These are phyloP conservation scores for Cotesia vestalis DNA, from an alignment of 1,140 invertebrate species.

Conservation along the genomic window DNA sequence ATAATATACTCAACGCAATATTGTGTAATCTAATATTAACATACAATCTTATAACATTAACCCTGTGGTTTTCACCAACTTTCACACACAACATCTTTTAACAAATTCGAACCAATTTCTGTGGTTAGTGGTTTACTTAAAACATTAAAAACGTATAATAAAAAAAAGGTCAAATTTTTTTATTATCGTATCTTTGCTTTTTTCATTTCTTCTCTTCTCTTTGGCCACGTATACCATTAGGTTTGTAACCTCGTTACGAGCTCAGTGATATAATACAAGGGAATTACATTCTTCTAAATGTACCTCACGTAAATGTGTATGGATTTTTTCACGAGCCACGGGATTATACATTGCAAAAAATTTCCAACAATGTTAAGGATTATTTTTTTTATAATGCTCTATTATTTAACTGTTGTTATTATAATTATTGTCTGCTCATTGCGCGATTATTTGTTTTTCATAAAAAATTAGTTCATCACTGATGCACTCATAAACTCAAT, in stretches of 20 bases:
- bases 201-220: background rate
- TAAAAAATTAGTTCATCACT: background rate
- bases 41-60: slow-evolving; percentile 12
- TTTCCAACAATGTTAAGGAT: too few species aligned
- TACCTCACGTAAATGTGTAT: slow-evolving; percentile 3
- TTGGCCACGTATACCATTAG: slow-evolving; percentile 23
- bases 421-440: too few species aligned
- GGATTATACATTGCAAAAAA: too few species aligned
- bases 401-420: too few species aligned
- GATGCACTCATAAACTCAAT: background rate
- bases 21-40: slow-evolving; percentile 20
- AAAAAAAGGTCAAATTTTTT: background rate
- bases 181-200: background rate
- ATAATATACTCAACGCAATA: background rate
- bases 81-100: background rate
- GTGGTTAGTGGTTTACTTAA: background rate
- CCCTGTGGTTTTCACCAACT: slow-evolving; percentile 10
- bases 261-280: slow-evolving; percentile 11
- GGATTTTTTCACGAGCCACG: too few species aligned
- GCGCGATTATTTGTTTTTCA: background rate
- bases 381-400: too few species aligned
- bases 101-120: slow-evolving; percentile 15
- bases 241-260: slow-evolving; percentile 26
- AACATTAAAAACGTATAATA: background rate
- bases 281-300: background rate